Evolutionary conservation across 2,797 vertebrate genomes (phyloP).

Genomic region (Thripadectes ignobilis): DNA sequence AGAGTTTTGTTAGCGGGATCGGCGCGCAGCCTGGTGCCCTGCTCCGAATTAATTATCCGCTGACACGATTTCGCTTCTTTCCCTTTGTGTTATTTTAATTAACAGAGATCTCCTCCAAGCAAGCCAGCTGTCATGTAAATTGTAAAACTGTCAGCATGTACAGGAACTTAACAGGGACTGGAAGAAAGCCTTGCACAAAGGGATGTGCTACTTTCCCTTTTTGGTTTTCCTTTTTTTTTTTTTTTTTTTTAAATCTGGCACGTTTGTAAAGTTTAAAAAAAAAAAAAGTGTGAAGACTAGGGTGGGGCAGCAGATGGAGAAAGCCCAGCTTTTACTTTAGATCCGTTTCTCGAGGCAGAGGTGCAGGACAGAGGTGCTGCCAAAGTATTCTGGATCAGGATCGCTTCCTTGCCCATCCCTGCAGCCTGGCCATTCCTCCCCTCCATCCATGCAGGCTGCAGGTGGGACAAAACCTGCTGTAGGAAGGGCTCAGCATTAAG

Average conservation of each 20-base stretch:
- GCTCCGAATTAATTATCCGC: slow-evolving; percentile 78
- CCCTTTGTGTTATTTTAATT: slow-evolving; percentile 82
- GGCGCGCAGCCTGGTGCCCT: slow-evolving; percentile 50
- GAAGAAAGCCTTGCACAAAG: slow-evolving; percentile 42
- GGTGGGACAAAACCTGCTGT: background rate
- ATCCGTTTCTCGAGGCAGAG: background rate
- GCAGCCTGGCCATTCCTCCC: background rate
- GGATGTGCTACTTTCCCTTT: slow-evolving; percentile 39
- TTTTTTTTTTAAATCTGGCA: background rate
- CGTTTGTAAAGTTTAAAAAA: slow-evolving; percentile 17
- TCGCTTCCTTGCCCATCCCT: background rate
- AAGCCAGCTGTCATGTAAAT: slow-evolving; percentile 78
- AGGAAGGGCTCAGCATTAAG: background rate
- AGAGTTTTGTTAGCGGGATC: slow-evolving; percentile 60
- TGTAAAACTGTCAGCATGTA: slow-evolving; percentile 77
- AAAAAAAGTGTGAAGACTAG: background rate
- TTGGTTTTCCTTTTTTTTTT: background rate
- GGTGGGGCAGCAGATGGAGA: background rate
- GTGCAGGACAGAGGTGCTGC: background rate
- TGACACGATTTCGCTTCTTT: slow-evolving; percentile 69
- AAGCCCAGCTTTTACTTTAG: background rate
- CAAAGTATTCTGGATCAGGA: background rate
- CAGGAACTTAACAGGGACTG: slow-evolving; percentile 71
- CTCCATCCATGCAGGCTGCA: background rate
- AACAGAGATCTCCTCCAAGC: slow-evolving; percentile 80